Evolutionary conservation across 2,113 vertebrate genomes (phyloP).

Genomic region (Dasyprocta punctata): DNA sequence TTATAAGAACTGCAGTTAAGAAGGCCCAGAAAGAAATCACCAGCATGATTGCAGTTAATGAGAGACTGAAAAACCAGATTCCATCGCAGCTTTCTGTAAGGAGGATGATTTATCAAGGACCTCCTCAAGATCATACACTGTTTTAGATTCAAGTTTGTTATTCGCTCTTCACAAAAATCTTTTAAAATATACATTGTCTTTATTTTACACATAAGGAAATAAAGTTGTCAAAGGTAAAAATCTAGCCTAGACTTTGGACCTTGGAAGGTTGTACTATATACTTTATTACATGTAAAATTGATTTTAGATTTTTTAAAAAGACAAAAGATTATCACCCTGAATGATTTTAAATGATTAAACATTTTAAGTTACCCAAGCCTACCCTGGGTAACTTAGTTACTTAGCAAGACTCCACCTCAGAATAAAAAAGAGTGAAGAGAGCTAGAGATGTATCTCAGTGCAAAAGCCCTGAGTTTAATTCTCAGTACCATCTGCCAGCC

Average conservation of each 20-base stretch:
- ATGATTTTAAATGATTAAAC: constrained; percentile 12
- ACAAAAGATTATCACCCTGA: neutral
- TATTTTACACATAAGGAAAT: constrained; percentile 30
- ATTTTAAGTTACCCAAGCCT: neutral
- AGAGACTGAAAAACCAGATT: constrained; percentile 30
- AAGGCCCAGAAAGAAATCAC: neutral
- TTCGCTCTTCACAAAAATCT: constrained; percentile 13
- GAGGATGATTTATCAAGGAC: neutral
- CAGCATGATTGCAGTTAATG: neutral
- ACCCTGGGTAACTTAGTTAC: too few species aligned
- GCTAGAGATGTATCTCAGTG: too few species aligned
- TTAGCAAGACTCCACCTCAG: too few species aligned
- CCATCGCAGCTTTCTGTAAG: neutral
- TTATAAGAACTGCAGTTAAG: neutral
- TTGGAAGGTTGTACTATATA: neutral
- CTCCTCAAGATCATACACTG: neutral
- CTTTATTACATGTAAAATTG: neutral
- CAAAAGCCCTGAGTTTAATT: too few species aligned
- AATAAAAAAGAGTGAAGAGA: too few species aligned
- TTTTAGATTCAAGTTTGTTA: constrained; percentile 18
- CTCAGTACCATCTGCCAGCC: too few species aligned
- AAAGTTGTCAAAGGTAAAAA: constrained; percentile 20
- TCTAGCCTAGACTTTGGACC: neutral
- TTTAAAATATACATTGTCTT: neutral
- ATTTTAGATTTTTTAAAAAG: neutral